Evolutionary conservation across 2,888 invertebrate genomes (phyloP).

Genomic region (Digitonthophagus gazella): DNA sequence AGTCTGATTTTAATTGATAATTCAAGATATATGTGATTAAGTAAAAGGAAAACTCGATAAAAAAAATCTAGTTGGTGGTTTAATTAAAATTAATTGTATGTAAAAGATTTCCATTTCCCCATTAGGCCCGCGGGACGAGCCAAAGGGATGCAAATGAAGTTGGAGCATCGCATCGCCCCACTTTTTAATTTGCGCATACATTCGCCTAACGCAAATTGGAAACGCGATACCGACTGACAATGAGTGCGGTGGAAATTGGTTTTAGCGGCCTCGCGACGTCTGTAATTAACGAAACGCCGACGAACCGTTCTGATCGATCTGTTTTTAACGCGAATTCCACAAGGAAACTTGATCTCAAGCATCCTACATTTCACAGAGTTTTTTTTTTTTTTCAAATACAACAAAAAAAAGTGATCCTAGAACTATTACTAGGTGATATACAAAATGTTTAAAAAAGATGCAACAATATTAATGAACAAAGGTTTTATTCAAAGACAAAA

Average conservation of each 20-base stretch:
- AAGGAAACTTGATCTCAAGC: too few species aligned
- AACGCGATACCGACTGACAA: neutral
- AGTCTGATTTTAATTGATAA: too few species aligned
- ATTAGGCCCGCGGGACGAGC: neutral
- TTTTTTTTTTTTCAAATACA: too few species aligned
- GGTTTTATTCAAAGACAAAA: too few species aligned
- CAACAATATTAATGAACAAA: too few species aligned
- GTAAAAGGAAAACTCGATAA: too few species aligned
- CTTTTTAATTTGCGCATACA: conserved; percentile 7
- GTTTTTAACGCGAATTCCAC: too few species aligned
- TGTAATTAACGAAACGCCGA: neutral
- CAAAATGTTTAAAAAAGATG: too few species aligned
- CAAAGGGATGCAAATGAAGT: conserved; percentile 14
- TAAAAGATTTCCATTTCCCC: conserved; percentile 7
- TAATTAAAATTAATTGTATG: conserved; percentile 17
- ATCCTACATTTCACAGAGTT: too few species aligned
- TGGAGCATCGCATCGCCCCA: neutral
- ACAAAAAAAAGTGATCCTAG: too few species aligned
- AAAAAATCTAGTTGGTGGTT: neutral
- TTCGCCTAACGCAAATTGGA: neutral
- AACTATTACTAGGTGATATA: too few species aligned
- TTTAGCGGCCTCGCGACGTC: neutral
- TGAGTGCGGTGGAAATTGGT: neutral
- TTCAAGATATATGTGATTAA: too few species aligned
- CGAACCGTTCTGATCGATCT: neutral